A percentile compares a stretch with the other conserved stretches of the same genome.
These are phyloP conservation scores for Bradypodion pumilum DNA, from an alignment of 2,797 vertebrate genomes.

Conservation along the genomic window DNA sequence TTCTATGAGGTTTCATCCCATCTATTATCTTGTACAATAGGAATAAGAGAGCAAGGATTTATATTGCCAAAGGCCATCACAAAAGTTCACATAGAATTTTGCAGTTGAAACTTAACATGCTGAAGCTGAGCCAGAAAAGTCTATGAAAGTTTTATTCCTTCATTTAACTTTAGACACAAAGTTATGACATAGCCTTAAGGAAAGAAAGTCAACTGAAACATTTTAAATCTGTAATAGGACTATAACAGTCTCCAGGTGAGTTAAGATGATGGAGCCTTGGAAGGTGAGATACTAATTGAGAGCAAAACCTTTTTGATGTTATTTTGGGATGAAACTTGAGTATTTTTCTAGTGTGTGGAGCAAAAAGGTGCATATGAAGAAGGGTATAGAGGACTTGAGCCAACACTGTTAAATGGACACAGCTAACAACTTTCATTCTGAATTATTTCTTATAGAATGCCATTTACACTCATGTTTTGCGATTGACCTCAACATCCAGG, in stretches of 20 bases:
- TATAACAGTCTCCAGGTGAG: not conserved
- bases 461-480: no score
- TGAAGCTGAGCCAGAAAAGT: not conserved
- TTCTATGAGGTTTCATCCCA: not conserved
- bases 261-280: not conserved
- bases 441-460: no score
- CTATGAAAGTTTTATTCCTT: not conserved
- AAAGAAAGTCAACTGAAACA: not conserved
- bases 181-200: not conserved
- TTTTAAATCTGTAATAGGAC: not conserved
- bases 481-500: no score
- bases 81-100: not conserved
- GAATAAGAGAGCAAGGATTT: not conserved
- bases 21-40: not conserved
- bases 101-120: not conserved
- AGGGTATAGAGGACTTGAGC: not conserved
- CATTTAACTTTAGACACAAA: not conserved
- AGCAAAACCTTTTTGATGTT: not conserved
- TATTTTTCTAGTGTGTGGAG: not conserved
- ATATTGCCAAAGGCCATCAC: not conserved
- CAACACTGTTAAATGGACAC: no score
- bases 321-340: not conserved
- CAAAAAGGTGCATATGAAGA: not conserved
- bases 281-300: not conserved
- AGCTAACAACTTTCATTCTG: no score